These are phyloP conservation scores for Peromyscus eremicus DNA, from an alignment of 2,797 vertebrate genomes.

Conservation along the genomic window DNA sequence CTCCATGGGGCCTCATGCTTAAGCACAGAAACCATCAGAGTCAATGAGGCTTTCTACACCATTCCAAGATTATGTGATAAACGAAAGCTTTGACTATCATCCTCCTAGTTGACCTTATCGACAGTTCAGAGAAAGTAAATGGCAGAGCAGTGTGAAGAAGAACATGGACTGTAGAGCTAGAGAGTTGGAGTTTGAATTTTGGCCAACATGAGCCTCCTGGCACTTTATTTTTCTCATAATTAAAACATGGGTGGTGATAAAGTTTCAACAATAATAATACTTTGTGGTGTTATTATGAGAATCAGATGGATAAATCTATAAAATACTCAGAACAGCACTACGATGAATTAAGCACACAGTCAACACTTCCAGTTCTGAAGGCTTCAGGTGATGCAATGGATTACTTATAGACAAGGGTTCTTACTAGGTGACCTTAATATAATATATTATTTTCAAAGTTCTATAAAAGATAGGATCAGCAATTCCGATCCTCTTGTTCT, in stretches of 20 bases:
- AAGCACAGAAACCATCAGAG: background rate
- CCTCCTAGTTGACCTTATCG: background rate
- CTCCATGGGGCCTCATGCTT: background rate
- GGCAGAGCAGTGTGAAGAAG: background rate
- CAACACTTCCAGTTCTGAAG: background rate
- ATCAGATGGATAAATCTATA: background rate
- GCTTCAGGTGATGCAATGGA: background rate
- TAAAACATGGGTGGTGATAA: background rate
- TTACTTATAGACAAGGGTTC: background rate
- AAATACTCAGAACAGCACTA: background rate
- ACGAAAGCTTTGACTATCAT: background rate
- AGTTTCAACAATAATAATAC: background rate
- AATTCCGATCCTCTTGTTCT: background rate
- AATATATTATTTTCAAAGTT: slow-evolving; percentile 47
- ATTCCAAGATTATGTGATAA: background rate
- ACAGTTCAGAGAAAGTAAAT: slow-evolving; percentile 30
- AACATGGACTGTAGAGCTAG: background rate
- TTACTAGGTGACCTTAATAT: background rate
- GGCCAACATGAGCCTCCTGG: background rate
- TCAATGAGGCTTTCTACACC: background rate
- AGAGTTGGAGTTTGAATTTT: background rate
- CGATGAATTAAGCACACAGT: background rate
- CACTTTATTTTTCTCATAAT: slow-evolving; percentile 38
- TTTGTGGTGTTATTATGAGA: slow-evolving; percentile 11
- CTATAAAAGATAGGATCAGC: background rate